These are phyloP conservation scores for Synodontis membranacea DNA, from an alignment of 2,113 vertebrate genomes.

Conservation along the genomic window DNA sequence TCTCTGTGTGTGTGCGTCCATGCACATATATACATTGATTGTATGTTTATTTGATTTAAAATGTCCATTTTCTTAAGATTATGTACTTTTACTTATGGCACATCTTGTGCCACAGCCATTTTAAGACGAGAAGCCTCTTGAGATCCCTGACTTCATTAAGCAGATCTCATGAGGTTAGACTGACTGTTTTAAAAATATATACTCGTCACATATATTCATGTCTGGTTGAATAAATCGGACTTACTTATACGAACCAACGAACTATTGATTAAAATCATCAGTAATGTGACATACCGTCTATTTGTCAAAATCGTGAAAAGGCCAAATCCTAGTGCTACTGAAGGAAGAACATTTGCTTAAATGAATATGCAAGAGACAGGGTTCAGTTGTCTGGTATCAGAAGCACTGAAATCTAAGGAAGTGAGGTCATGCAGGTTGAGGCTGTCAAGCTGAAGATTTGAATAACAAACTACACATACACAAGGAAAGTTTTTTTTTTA, in stretches of 20 bases:
- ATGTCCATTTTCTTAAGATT: neutral
- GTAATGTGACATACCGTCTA: neutral
- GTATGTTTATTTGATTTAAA: neutral
- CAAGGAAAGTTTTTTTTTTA: neutral
- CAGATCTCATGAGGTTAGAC: neutral
- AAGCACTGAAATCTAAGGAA: neutral
- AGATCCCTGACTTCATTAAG: conserved; percentile 15
- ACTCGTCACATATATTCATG: neutral
- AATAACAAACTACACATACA: conserved; percentile 53
- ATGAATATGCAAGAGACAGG: conserved; percentile 1
- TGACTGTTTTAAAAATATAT: conserved; percentile 3
- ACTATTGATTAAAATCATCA: neutral
- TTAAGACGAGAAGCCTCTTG: conserved; percentile 4
- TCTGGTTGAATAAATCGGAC: neutral
- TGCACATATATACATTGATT: neutral
- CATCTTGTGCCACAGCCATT: neutral
- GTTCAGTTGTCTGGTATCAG: neutral
- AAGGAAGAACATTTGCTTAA: conserved; percentile 4
- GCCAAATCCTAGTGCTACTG: neutral
- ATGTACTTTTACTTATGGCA: neutral
- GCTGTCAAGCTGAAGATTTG: conserved; percentile 41
- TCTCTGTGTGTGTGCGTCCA: neutral
- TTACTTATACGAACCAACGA: neutral
- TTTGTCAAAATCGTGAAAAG: neutral
- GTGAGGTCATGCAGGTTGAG: conserved; percentile 16